Evolutionary conservation across 2,888 invertebrate species (phyloP).

Genomic region (Hydraecia micacea): DNA sequence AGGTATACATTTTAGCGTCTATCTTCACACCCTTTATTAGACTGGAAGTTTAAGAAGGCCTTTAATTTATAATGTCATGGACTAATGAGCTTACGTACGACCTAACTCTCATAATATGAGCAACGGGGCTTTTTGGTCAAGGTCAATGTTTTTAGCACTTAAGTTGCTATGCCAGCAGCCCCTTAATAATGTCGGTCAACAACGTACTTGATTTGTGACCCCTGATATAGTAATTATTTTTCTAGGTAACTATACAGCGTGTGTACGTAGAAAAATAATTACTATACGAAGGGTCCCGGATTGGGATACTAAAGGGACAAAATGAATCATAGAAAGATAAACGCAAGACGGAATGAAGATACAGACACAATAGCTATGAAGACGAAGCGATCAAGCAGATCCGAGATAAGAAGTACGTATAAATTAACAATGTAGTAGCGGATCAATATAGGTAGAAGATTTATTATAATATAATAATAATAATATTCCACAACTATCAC

Average conservation of each 20-base stretch:
- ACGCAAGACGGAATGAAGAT: neutral
- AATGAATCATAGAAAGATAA: neutral
- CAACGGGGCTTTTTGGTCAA: conserved; percentile 22
- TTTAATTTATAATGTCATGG: neutral
- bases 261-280: conserved; percentile 3
- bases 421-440: neutral
- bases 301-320: neutral
- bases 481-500: too few relatives aligned
- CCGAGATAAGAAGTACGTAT: neutral
- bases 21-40: neutral
- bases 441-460: neutral
- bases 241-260: neutral
- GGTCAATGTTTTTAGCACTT: conserved; percentile 35
- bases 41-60: neutral
- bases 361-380: neutral
- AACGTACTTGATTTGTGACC: conserved; percentile 15
- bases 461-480: too few relatives aligned
- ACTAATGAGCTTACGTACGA: neutral
- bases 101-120: neutral
- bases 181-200: conserved; percentile 39
- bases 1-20: neutral
- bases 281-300: conserved; percentile 3
- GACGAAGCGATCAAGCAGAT: too few relatives aligned
- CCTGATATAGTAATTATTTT: conserved; percentile 13
- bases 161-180: conserved; percentile 3